Evolutionary conservation across 1,140 invertebrate species (phyloP), one percentile per base, ranked within the genome.

Genomic region (Drosophila trapezifrons): DNA sequence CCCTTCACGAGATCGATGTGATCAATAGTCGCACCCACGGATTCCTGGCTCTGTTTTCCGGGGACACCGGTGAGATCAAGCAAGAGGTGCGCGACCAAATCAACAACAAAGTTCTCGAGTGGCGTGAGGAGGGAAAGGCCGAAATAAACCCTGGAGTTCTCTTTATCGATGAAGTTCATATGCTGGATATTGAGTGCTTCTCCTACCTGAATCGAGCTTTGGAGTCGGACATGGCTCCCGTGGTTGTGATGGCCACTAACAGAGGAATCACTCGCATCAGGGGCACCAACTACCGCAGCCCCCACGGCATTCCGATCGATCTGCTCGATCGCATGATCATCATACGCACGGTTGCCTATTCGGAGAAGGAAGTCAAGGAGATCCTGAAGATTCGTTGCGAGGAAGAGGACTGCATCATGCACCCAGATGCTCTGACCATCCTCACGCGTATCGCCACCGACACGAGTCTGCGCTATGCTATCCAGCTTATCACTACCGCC

Each of bases 191-290:
- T 52, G 98, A 99, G 92, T 99, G 98, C 91, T 99, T 99, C 93
- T 99, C 98, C 1, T 99, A 98, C 92, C 92, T 99, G 1, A 99
- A 99, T 93, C 94, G 98, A 47, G 98, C 98, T 0, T 92, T 99
- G 22, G 99, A 99, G 91, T 97, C 97, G 76, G 98, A 99, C 84
- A 98, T 99, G 94, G 96, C 98, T 0, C 99, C 99, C 0, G 96
- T 99, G 25, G 96, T 99, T 3, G 98, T 99, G 9, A 99, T 99
- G 97, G 99, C 99, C 2, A 99, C 98, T n/a, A 99, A 99, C 93
- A 94, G 98, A 75, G 98, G 98, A 13, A 98, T 99, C 45, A 99
- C 98, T 0, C 95, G 96, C 67, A 99, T 99, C 78, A 94, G 99
- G 62, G 99, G 98, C 22, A 99, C 98, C 10, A 96, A 97, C 76